Evolutionary conservation across 2,113 vertebrate species (phyloP).

Genomic region (Coptodon bakossiorum): DNA sequence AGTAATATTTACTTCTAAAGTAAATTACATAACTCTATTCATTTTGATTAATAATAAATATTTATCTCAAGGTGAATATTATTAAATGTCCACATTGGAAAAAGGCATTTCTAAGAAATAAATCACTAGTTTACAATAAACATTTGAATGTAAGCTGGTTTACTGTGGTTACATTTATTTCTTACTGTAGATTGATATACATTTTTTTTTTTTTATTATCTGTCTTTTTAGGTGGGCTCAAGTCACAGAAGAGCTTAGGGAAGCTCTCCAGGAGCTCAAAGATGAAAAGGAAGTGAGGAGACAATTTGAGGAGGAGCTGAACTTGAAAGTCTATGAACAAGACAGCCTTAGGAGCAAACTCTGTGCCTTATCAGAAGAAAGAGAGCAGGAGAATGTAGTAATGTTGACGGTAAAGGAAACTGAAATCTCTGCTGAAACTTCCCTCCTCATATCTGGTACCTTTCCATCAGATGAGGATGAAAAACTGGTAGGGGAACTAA

Average conservation of each 20-base stretch:
- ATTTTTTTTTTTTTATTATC: not conserved
- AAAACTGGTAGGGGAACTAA: conserved; percentile 50
- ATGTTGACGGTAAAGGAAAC: not conserved
- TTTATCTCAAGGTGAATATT: not conserved
- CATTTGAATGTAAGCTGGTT: not conserved
- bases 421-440: not conserved
- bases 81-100: not conserved
- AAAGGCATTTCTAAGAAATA: not conserved
- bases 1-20: not conserved
- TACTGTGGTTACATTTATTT: not conserved
- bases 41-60: not conserved
- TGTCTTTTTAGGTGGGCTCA: conserved; percentile 55
- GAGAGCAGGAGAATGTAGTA: not conserved
- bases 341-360: conserved; percentile 47
- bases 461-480: not conserved
- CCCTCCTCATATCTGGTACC: not conserved
- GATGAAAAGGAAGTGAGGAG: conserved; percentile 52
- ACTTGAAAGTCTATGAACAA: conserved; percentile 36
- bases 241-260: conserved; percentile 64
- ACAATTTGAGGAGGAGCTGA: conserved; percentile 43
- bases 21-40: not conserved
- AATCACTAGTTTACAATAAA: not conserved
- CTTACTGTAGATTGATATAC: not conserved
- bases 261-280: conserved; percentile 39
- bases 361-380: conserved; percentile 41